Conservation (phyloP, 2,797 vertebrate species). For the Sorex maritimensis region DNA sequence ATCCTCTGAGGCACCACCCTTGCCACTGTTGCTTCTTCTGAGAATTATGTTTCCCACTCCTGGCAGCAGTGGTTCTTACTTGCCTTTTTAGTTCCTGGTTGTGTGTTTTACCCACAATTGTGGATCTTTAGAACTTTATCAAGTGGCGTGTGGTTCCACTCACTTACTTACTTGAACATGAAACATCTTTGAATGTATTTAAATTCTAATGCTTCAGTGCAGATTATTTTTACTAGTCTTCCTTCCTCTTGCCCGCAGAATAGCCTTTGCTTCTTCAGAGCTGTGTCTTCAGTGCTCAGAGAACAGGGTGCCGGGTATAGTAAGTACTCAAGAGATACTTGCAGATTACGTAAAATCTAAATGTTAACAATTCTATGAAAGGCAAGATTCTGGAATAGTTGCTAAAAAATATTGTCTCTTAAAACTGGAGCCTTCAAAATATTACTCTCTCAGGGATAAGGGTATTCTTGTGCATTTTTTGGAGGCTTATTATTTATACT, state of each 20-base stretch:
- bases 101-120: neutral
- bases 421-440: neutral
- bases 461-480: neutral
- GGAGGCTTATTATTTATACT: neutral
- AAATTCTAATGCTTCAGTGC: neutral
- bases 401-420: neutral
- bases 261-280: neutral
- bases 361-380: neutral
- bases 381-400: neutral
- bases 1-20: too few relatives aligned
- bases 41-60: neutral
- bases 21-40: too few relatives aligned
- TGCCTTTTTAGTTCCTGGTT: neutral
- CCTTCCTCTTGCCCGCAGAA: neutral
- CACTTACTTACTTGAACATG: neutral
- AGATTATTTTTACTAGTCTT: neutral
- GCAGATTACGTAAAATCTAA: neutral
- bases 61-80: neutral
- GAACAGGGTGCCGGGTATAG: neutral
- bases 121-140: neutral
- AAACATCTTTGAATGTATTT: neutral
- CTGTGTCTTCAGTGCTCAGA: neutral
- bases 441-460: neutral
- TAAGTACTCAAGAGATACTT: neutral
- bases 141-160: neutral